Evolutionary conservation across 2,888 invertebrate genomes (phyloP), one percentile per base, ranked within the genome.

Genomic region (Sylvicola cinctus): DNA sequence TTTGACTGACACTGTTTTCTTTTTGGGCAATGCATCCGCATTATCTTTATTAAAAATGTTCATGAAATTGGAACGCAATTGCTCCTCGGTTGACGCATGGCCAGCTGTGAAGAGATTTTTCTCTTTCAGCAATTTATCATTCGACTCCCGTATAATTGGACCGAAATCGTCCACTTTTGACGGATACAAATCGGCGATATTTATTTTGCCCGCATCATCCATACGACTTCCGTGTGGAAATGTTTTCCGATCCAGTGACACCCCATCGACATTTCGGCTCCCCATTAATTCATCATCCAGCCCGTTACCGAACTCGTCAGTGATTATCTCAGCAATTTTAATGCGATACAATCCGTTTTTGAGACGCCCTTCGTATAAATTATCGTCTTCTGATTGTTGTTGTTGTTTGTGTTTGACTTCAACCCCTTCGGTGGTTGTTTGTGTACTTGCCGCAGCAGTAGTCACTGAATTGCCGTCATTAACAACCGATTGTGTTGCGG

Each of bases 141-240:
- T 53, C 25, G 48, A 49, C 30, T 46, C 49, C 29, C 43, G 43
- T 38, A 51, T 52, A 32, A 52, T 46, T 14, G 51, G 47, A 30
- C 47, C 49, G 31, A 54, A 51, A 33, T 57, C 54, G 13, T 56
- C 54, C 15, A 48, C 30, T 39, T 54, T 50, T 30, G 54, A 39
- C 5, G 56, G 55, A 44, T 54, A 54, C 11, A 54, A 42, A 42
- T 56, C 54, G 15, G 50, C 46, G 31, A 55, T 55, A 39, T 54
- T 54, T n/a, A 54, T 44, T 38, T 54, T 52, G 7, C 49, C 49
- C 3, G 28, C 37, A 32, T 26, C 38, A 14, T 34, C 17, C 8
- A 20, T 6, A 6, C 20, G 20, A 20, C 20, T 20, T 4, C 20
- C 20, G 8, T 20, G 20, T 4, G 20, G 5, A 6, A 28, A 16